Percentiles rank a stretch among this genome's conserved stretches.
These are phyloP conservation scores for Lampris megalopsis DNA, from an alignment of 2,113 vertebrate species.

Conservation along the genomic window DNA sequence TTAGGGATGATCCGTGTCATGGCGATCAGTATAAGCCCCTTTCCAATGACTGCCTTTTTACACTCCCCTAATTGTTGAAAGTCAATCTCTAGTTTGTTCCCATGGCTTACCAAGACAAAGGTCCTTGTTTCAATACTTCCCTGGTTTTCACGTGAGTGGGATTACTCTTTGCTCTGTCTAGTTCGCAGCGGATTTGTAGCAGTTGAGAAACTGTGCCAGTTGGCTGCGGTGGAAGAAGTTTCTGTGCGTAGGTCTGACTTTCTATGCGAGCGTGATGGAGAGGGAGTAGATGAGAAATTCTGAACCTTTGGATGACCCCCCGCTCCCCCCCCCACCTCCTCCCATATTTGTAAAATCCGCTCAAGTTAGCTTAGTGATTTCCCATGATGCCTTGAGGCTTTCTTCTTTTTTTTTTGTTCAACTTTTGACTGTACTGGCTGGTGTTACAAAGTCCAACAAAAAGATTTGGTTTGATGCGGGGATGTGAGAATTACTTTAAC, in stretches of 20 bases:
- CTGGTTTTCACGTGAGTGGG: constrained; percentile 42
- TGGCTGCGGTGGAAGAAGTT: not conserved
- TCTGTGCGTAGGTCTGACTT: not conserved
- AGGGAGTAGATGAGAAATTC: not conserved
- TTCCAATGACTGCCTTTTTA: constrained; percentile 26
- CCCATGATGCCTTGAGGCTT: constrained; percentile 48
- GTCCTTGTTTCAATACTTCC: not conserved
- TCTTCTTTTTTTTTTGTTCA: constrained; percentile 9
- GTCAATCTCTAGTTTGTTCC: constrained; percentile 28
- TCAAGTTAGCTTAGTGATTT: not conserved
- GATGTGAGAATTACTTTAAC: not conserved
- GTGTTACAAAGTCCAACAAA: not conserved
- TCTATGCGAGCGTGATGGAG: not conserved
- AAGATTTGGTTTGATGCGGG: not conserved
- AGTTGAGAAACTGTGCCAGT: not conserved
- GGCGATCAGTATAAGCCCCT: constrained; percentile 24
- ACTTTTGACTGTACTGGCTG: constrained; percentile 25
- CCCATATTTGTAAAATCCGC: not conserved
- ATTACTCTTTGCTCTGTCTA: constrained; percentile 19
- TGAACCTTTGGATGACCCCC: not conserved
- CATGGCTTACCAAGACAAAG: constrained; percentile 36
- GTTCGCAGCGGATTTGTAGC: not conserved
- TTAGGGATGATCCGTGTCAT: constrained; percentile 23
- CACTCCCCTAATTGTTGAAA: constrained; percentile 29
- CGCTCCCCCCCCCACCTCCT: not conserved